Conservation (phyloP, 2,797 vertebrate genomes). For the Anas flavirostris region DNA sequence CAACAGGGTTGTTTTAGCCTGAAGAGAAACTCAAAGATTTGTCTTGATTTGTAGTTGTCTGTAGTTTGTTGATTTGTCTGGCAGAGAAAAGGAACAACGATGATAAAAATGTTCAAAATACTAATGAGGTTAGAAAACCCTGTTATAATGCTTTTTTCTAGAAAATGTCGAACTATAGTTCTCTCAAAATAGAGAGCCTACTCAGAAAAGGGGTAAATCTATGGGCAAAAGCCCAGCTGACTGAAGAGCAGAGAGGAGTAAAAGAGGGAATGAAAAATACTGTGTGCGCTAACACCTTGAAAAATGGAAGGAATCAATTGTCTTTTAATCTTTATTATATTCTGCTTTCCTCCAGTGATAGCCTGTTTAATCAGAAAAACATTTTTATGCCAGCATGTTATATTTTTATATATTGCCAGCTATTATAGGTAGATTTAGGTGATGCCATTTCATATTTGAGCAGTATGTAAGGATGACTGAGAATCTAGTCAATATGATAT, state of each 20-base stretch:
- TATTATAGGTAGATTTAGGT: not conserved
- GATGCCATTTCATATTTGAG: not conserved
- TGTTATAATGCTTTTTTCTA: not conserved
- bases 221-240: not conserved
- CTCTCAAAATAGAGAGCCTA: not conserved
- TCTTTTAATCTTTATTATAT: not conserved
- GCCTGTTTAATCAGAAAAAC: not conserved
- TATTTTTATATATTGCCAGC: not conserved
- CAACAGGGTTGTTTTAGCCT: not conserved
- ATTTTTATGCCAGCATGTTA: not conserved
- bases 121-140: not conserved
- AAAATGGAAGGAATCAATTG: not conserved
- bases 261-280: not conserved
- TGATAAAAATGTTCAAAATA: not conserved
- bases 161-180: not conserved
- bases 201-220: not conserved
- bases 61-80: not conserved
- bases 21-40: not conserved
- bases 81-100: not conserved
- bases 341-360: not conserved
- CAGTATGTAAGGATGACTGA: not conserved
- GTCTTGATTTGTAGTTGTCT: not conserved
- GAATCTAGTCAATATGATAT: not conserved
- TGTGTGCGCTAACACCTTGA: not conserved
- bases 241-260: not conserved